These are phyloP conservation scores for Amphilophus citrinellus DNA, from an alignment of 2,113 vertebrate species.

Conservation along the genomic window DNA sequence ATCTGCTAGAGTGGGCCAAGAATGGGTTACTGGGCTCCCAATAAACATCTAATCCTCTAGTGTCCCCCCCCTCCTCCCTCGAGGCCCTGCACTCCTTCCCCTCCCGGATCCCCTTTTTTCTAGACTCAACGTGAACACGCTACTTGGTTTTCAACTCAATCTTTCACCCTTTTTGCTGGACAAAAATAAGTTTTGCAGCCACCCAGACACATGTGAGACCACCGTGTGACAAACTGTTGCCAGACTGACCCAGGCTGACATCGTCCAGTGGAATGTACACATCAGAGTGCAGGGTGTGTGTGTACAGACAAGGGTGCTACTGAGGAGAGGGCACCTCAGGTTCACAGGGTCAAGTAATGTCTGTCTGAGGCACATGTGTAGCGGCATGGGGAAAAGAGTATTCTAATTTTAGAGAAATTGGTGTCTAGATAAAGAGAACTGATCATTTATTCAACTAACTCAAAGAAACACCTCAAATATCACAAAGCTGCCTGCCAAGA, in stretches of 20 bases:
- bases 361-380: slow-evolving; percentile 71
- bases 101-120: background rate
- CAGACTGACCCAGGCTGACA: slow-evolving; percentile 76
- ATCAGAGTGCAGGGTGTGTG: slow-evolving; percentile 50
- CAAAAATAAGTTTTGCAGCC: background rate
- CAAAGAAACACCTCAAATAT: background rate
- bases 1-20: slow-evolving; percentile 79
- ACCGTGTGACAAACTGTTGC: slow-evolving; percentile 69
- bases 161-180: background rate
- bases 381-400: background rate
- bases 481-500: background rate
- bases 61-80: slow-evolving; percentile 5
- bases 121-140: slow-evolving; percentile 5
- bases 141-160: background rate
- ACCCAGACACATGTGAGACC: slow-evolving; percentile 52
- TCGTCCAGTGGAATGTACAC: slow-evolving; percentile 80
- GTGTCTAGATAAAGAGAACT: background rate
- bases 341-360: slow-evolving; percentile 75
- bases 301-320: slow-evolving; percentile 54
- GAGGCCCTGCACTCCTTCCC: slow-evolving; percentile 11
- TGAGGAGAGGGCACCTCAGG: slow-evolving; percentile 65
- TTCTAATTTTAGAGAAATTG: background rate
- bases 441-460: background rate
- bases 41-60: slow-evolving; percentile 80
- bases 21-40: slow-evolving; percentile 72